Conservation (phyloP, 2,113 vertebrate genomes). For the Cyanoliseus patagonus region DNA sequence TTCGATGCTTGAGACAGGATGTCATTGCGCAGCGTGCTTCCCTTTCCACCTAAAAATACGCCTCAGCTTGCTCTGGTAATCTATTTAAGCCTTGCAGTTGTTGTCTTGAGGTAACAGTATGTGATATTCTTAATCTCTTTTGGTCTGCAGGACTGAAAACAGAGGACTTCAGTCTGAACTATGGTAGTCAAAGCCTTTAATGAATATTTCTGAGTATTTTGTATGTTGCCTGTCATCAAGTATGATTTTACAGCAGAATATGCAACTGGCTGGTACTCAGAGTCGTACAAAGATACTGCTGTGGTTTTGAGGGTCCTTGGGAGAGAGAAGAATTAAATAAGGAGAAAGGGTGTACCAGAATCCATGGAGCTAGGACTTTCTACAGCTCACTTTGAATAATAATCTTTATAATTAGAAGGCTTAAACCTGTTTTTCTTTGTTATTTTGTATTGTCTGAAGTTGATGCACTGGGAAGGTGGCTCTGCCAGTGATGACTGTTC, state of each 20-base stretch:
- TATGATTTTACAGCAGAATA: background rate
- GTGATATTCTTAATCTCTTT: slow-evolving; percentile 1
- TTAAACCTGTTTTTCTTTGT: background rate
- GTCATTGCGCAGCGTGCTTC: slow-evolving; percentile 20
- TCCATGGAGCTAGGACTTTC: background rate
- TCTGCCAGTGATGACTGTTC: background rate
- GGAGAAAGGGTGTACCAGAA: background rate
- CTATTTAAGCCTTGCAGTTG: background rate
- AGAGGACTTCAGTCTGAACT: background rate
- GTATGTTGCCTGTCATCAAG: background rate
- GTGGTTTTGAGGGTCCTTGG: background rate
- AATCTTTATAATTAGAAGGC: background rate
- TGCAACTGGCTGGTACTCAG: background rate
- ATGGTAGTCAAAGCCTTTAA: background rate
- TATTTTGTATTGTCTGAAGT: background rate
- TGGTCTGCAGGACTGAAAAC: background rate
- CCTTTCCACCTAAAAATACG: slow-evolving; percentile 35
- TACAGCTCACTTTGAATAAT: background rate
- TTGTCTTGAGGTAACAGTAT: slow-evolving; percentile 11
- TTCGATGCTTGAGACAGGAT: slow-evolving; percentile 22
- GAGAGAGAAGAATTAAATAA: background rate
- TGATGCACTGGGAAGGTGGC: background rate
- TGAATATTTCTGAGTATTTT: background rate
- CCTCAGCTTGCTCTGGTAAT: background rate
- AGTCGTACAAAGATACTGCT: background rate